Evolutionary conservation across 2,113 vertebrate species (phyloP).

Genomic region (Vimba vimba): DNA sequence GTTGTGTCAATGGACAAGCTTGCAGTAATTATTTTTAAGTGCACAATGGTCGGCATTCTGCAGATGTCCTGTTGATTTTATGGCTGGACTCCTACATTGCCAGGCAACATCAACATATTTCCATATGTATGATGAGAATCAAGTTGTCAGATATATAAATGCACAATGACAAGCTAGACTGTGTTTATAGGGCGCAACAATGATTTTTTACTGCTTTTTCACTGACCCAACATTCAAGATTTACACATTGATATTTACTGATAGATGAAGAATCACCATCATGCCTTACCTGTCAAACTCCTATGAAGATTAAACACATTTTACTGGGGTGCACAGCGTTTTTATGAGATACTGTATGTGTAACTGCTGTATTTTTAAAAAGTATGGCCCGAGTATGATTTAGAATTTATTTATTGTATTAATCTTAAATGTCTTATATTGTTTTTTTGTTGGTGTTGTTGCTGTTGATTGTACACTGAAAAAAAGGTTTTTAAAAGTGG

Average conservation of each 20-base stretch:
- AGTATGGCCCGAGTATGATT: neutral
- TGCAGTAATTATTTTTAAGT: slow-evolving; percentile 47
- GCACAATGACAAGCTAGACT: neutral
- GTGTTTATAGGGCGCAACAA: neutral
- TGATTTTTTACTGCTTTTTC: neutral
- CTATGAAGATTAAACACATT: neutral
- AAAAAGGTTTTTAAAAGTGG: too few species aligned
- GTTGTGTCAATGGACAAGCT: slow-evolving; percentile 53
- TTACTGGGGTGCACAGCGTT: neutral
- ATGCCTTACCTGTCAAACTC: neutral
- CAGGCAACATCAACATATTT: slow-evolving; percentile 24
- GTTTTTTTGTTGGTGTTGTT: too few species aligned
- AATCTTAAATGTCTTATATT: too few species aligned
- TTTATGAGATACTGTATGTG: too few species aligned
- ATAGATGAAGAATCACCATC: neutral
- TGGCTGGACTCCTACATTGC: slow-evolving; percentile 18
- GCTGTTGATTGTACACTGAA: too few species aligned
- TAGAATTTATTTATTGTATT: neutral
- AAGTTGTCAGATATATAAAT: slow-evolving; percentile 1
- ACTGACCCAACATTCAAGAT: neutral
- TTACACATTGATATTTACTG: neutral
- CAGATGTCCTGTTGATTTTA: slow-evolving; percentile 32
- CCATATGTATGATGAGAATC: neutral
- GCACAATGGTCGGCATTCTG: slow-evolving; percentile 41
- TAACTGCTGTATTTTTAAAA: too few species aligned